Conservation (phyloP, 2,113 vertebrate species). For the Sciurus niger region DNA sequence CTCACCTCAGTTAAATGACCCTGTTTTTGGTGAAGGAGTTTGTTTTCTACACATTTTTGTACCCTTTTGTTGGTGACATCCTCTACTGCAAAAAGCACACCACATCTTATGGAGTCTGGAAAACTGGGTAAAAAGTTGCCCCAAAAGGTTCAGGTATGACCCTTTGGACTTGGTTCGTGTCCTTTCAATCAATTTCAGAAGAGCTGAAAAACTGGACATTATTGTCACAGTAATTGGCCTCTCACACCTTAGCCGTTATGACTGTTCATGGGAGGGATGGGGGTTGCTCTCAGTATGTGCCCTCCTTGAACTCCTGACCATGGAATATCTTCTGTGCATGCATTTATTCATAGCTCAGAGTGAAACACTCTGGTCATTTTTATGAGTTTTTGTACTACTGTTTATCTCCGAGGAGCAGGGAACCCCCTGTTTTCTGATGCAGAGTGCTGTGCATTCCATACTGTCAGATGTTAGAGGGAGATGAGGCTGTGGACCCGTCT, state of each 20-base stretch:
- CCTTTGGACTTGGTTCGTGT: neutral
- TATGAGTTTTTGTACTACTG: neutral
- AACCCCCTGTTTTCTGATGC: neutral
- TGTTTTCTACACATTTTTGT: neutral
- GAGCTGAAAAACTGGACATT: neutral
- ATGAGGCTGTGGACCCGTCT: neutral
- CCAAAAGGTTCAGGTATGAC: neutral
- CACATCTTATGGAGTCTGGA: neutral
- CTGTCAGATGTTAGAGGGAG: neutral
- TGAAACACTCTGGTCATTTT: neutral
- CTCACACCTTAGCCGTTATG: neutral
- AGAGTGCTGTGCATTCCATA: too few relatives aligned
- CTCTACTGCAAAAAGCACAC: neutral
- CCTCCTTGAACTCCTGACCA: neutral
- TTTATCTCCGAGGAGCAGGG: neutral
- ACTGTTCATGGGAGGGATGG: accelerated
- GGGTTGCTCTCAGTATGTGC: neutral
- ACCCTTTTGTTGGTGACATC: neutral
- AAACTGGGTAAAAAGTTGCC: neutral
- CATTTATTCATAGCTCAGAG: neutral
- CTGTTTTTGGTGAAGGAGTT: neutral
- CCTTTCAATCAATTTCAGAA: neutral
- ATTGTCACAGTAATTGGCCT: neutral
- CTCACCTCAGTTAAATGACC: neutral
- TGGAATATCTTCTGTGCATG: neutral